Evolutionary conservation across 2,113 vertebrate genomes (phyloP).

Genomic region (mouse (Mus musculus)): DNA sequence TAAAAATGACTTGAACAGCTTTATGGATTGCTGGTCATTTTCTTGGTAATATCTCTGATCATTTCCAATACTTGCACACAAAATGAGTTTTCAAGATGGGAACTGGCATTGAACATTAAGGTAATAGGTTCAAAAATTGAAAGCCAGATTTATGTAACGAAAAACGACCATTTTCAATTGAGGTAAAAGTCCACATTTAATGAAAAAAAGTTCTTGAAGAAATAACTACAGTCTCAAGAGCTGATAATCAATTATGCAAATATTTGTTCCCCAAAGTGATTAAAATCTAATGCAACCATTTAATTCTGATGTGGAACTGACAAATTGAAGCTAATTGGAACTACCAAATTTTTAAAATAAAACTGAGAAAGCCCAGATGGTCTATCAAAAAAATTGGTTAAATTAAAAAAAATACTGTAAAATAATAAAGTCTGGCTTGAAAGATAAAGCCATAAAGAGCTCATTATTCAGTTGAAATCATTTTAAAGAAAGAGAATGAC

Average conservation of each 20-base stretch:
- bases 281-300: conserved; percentile 60
- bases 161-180: conserved; percentile 52
- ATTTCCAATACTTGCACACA: conserved; percentile 65
- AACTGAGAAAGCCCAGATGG: conserved; percentile 10
- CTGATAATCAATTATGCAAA: conserved; percentile 63
- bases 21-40: conserved; percentile 66
- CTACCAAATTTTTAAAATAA: conserved; percentile 35
- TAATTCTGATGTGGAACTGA: conserved; percentile 58
- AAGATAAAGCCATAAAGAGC: background rate
- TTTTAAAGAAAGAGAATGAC: background rate
- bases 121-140: conserved; percentile 67
- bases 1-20: conserved; percentile 23
- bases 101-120: conserved; percentile 69
- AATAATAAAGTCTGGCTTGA: conserved; percentile 23
- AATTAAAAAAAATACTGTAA: background rate
- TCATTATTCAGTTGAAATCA: background rate
- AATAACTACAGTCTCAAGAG: conserved; percentile 26
- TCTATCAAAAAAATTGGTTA: conserved; percentile 27
- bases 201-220: conserved; percentile 54
- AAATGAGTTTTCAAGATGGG: conserved; percentile 72
- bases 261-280: conserved; percentile 60
- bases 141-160: conserved; percentile 63
- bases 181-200: conserved; percentile 46
- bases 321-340: conserved; percentile 61
- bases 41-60: conserved; percentile 67